phyloP scores from a whole-genome alignment of 2,113 vertebrate genomes.

The Ploceus nigricollis region DNA sequence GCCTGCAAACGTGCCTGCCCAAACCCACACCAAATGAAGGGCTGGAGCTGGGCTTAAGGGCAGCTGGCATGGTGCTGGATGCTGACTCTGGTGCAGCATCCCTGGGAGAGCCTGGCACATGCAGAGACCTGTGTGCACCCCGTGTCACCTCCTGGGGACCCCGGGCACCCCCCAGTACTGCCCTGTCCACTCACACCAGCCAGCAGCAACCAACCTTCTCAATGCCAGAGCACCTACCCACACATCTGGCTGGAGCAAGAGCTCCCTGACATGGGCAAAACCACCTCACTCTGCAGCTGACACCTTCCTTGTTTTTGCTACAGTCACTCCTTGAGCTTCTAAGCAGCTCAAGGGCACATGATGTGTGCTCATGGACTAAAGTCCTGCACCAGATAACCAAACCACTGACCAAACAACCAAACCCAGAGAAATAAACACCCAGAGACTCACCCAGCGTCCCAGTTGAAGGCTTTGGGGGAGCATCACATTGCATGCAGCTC shows the following conservation, averaged over 20 bases:
- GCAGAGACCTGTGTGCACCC: background rate
- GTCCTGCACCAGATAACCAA: rapidly evolving
- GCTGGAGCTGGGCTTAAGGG: background rate
- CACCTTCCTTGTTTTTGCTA: background rate
- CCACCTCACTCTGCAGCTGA: background rate
- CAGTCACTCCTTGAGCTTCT: background rate
- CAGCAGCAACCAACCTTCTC: rapidly evolving
- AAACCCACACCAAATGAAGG: rapidly evolving
- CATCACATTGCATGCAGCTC: rapidly evolving
- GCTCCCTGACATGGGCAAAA: rapidly evolving
- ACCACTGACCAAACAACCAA: background rate
- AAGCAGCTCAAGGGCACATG: rapidly evolving
- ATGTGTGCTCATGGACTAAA: rapidly evolving
- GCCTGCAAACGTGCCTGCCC: background rate
- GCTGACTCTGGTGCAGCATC: background rate
- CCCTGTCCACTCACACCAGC: background rate
- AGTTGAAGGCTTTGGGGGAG: background rate
- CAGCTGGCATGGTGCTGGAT: rapidly evolving
- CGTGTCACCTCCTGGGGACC: rapidly evolving
- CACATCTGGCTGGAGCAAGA: rapidly evolving
- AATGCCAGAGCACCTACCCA: rapidly evolving
- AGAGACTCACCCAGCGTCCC: background rate
- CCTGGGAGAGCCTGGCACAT: rapidly evolving
- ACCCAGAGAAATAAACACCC: background rate
- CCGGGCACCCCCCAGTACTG: background rate